A percentile compares a stretch with the other conserved stretches of the same genome.
Conservation (phyloP, 2,797 vertebrate species). For the Geotria australis region DNA sequence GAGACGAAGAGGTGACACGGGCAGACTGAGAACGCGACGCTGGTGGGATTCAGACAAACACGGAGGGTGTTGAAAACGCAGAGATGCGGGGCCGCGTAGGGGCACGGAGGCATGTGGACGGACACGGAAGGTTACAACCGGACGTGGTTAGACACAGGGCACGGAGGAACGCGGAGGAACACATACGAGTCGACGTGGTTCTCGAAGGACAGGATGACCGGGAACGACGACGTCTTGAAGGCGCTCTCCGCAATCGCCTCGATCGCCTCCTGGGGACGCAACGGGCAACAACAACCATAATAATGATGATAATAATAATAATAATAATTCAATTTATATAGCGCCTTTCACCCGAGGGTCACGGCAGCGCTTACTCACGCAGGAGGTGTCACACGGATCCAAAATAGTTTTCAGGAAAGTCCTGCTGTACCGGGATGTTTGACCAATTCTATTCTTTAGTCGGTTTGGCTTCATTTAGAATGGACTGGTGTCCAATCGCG, state of each 20-base stretch:
- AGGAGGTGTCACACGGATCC: background rate
- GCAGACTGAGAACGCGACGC: too few species aligned
- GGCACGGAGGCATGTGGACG: background rate
- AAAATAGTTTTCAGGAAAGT: background rate
- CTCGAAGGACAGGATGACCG: conserved; percentile 58
- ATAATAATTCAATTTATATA: too few species aligned
- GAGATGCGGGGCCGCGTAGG: background rate
- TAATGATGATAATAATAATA: background rate
- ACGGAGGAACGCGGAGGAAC: background rate
- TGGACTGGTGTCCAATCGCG: too few species aligned
- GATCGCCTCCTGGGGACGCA: conserved; percentile 29
- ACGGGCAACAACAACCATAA: background rate
- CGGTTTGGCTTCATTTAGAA: too few species aligned
- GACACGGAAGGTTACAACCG: background rate
- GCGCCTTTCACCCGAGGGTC: too few species aligned
- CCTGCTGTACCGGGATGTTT: too few species aligned
- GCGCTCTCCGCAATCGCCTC: conserved; percentile 63
- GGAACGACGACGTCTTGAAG: conserved; percentile 49
- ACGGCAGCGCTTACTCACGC: background rate
- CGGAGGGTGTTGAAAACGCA: too few species aligned
- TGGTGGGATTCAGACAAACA: too few species aligned
- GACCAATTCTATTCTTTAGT: too few species aligned
- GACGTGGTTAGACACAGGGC: background rate
- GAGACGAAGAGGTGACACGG: too few species aligned
- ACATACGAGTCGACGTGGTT: conserved; percentile 83